Conservation (phyloP, 2,888 invertebrate genomes). For the Neocrepidodera transversa region DNA sequence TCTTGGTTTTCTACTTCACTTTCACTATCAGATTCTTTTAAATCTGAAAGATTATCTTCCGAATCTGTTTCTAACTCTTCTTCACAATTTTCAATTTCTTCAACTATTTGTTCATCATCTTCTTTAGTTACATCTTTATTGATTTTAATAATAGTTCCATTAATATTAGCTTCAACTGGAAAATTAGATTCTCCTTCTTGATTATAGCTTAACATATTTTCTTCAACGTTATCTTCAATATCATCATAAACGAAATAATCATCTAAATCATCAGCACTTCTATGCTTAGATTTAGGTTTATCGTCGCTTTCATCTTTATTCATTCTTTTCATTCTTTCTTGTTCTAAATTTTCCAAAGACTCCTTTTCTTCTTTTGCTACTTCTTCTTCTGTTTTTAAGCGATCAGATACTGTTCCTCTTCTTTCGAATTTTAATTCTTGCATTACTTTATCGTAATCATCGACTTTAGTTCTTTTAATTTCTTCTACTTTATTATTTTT, state of each 20-base stretch:
- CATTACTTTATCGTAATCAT: slow-evolving; percentile 84
- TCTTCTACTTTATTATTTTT: slow-evolving; percentile 48
- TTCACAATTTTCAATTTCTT: slow-evolving; percentile 39
- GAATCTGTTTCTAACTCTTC: slow-evolving; percentile 51
- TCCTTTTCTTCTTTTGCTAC: slow-evolving; percentile 83
- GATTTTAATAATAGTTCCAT: slow-evolving; percentile 47
- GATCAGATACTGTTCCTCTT: slow-evolving; percentile 79
- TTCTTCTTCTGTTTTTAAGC: slow-evolving; percentile 84
- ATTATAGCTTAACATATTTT: slow-evolving; percentile 55
- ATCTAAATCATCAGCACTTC: slow-evolving; percentile 86
- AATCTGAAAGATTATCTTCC: slow-evolving; percentile 61
- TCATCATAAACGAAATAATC: slow-evolving; percentile 71
- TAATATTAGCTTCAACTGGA: slow-evolving; percentile 54
- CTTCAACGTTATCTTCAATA: slow-evolving; percentile 58
- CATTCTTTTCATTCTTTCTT: slow-evolving; percentile 82
- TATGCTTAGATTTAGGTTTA: slow-evolving; percentile 67
- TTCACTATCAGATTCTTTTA: slow-evolving; percentile 53
- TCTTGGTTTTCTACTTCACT: background rate
- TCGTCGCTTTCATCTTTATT: slow-evolving; percentile 63
- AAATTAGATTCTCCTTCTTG: slow-evolving; percentile 54
- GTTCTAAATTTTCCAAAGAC: slow-evolving; percentile 75
- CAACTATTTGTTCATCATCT: slow-evolving; percentile 49
- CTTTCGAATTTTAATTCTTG: slow-evolving; percentile 84
- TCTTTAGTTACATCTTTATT: slow-evolving; percentile 40
- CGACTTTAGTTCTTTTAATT: slow-evolving; percentile 58